These are phyloP conservation scores for Ephialtes manifestator DNA, from an alignment of 2,888 invertebrate genomes.

Conservation along the genomic window DNA sequence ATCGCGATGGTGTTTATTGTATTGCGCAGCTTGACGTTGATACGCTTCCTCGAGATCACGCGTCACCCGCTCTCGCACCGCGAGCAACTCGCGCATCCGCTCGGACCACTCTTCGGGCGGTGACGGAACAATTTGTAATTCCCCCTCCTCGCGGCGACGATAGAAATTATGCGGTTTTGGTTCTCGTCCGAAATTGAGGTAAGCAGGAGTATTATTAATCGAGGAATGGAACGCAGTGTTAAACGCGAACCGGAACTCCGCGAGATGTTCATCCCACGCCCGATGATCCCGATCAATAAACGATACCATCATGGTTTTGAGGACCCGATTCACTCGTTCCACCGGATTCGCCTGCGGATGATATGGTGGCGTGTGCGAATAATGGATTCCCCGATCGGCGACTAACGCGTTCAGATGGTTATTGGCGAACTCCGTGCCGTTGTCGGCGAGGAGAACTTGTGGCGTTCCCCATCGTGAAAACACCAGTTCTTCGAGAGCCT, in stretches of 20 bases:
- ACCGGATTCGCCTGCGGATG: slow-evolving; percentile 63
- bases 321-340: slow-evolving; percentile 51
- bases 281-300: slow-evolving; percentile 47
- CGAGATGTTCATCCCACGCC: slow-evolving; percentile 54
- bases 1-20: too few relatives aligned
- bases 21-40: too few relatives aligned
- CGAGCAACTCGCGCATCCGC: too few relatives aligned
- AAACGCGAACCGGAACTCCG: slow-evolving; percentile 50
- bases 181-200: slow-evolving; percentile 66
- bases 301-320: slow-evolving; percentile 21
- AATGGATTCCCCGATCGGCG: slow-evolving; percentile 37
- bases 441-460: slow-evolving; percentile 64
- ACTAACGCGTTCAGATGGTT: slow-evolving; percentile 18
- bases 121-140: not conserved
- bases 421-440: slow-evolving; percentile 61
- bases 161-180: slow-evolving; percentile 33
- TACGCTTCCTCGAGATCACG: too few relatives aligned
- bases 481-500: slow-evolving; percentile 26
- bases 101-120: slow-evolving; percentile 12
- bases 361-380: slow-evolving; percentile 47
- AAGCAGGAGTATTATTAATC: slow-evolving; percentile 65
- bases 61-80: too few relatives aligned
- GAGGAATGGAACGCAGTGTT: slow-evolving; percentile 39
- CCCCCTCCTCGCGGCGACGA: slow-evolving; percentile 18
- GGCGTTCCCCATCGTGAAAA: slow-evolving; percentile 68